These are phyloP conservation scores for Otolemur crassicaudatus DNA, from an alignment of 2,797 vertebrate species.

Conservation along the genomic window DNA sequence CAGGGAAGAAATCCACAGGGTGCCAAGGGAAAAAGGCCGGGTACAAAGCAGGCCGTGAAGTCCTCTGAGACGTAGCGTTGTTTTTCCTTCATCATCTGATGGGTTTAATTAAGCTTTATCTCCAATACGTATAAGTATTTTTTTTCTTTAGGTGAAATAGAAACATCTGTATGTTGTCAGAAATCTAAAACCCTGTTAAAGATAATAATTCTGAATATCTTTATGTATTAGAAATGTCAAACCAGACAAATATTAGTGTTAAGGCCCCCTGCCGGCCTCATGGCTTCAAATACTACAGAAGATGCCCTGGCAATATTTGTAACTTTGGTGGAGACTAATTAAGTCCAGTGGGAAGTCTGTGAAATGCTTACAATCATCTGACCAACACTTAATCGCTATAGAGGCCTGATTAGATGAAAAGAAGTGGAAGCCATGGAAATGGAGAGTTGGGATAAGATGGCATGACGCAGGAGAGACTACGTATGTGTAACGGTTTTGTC, in stretches of 20 bases:
- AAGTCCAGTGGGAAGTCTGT: not conserved
- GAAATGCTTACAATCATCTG: not conserved
- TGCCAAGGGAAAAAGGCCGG: not conserved
- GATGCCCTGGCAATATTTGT: not conserved
- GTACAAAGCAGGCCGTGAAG: conserved; percentile 17
- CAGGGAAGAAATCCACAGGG: conserved; percentile 64
- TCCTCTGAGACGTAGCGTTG: conserved; percentile 29
- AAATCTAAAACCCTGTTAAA: conserved; percentile 45
- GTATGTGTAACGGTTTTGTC: not conserved
- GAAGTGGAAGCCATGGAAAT: not conserved
- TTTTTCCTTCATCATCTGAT: conserved; percentile 66
- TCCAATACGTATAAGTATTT: conserved; percentile 6
- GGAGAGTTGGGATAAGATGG: not conserved
- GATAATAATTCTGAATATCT: not conserved
- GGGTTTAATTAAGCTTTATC: conserved; percentile 63
- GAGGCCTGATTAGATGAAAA: not conserved
- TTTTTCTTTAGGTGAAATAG: conserved; percentile 39
- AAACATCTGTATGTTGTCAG: not conserved
- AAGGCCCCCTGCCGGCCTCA: not conserved
- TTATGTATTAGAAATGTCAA: not conserved
- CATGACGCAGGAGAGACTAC: not conserved
- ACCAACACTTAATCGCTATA: not conserved
- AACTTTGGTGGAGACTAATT: not conserved
- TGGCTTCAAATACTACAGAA: not conserved
- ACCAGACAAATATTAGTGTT: not conserved